Conservation (phyloP, 2,888 invertebrate genomes). For the Parelbella ahira region DNA sequence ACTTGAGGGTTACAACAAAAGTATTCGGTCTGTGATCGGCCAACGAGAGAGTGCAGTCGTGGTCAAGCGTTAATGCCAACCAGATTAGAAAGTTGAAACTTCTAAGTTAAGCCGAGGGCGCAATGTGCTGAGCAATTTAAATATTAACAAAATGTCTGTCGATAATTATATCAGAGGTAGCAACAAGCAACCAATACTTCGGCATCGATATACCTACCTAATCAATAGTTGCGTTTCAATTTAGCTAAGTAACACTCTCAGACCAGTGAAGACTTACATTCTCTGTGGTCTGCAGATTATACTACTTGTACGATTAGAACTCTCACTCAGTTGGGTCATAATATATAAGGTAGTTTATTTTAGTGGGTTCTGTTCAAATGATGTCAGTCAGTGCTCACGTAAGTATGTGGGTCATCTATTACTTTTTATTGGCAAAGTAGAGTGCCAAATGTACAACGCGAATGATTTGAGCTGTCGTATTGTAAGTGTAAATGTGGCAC, state of each 20-base stretch:
- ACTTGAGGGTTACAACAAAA: slow-evolving; percentile 63
- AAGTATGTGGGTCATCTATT: slow-evolving; percentile 8
- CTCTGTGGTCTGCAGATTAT: no score
- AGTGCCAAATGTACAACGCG: slow-evolving; percentile 6
- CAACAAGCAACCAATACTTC: no score
- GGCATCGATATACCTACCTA: no score
- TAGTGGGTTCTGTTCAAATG: no score
- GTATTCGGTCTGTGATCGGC: slow-evolving; percentile 53
- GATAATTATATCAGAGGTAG: no score
- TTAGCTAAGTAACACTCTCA: no score
- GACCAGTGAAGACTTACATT: no score
- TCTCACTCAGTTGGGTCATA: no score
- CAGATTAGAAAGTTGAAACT: slow-evolving; percentile 73
- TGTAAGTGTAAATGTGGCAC: slow-evolving; percentile 28
- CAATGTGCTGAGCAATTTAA: slow-evolving; percentile 40
- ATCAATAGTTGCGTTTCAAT: no score
- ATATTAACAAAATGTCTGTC: slow-evolving; percentile 30
- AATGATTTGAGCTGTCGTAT: slow-evolving; percentile 12
- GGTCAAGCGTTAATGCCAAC: slow-evolving; percentile 53
- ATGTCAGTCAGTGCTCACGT: neutral
- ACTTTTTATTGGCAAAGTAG: slow-evolving; percentile 1
- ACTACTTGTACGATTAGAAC: no score
- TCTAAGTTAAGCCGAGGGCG: slow-evolving; percentile 46
- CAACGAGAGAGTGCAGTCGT: slow-evolving; percentile 58
- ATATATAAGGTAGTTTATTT: no score